Conservation (phyloP, 1,140 invertebrate genomes). For the Archegozetes longisetosus region DNA sequence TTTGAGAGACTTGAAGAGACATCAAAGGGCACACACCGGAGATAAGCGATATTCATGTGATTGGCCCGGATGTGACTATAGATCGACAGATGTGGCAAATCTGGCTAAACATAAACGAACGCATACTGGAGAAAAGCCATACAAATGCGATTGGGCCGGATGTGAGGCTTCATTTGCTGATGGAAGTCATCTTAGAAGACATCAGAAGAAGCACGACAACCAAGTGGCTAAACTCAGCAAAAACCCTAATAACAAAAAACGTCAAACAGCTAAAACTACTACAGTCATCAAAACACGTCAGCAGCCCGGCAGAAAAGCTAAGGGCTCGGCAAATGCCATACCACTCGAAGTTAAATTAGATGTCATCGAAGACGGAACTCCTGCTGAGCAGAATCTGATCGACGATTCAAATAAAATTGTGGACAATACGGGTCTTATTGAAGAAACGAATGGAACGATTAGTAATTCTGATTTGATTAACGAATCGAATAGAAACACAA, state of each 20-base stretch:
- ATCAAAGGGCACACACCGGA: not conserved
- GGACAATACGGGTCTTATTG: too few relatives aligned
- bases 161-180: not conserved
- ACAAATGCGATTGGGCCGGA: conserved; percentile 17
- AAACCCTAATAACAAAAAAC: not conserved
- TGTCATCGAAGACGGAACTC: not conserved
- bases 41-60: not conserved
- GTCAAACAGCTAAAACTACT: not conserved
- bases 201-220: not conserved
- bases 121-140: conserved; percentile 2
- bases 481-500: too few relatives aligned
- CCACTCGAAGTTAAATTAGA: not conserved
- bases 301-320: not conserved
- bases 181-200: not conserved
- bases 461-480: too few relatives aligned
- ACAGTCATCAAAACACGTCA: not conserved
- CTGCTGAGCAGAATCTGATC: not conserved
- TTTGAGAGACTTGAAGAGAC: not conserved
- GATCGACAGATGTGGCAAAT: not conserved
- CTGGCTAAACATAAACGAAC: not conserved
- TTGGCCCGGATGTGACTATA: not conserved
- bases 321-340: not conserved
- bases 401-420: too few relatives aligned
- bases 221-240: not conserved
- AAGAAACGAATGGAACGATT: too few relatives aligned